Evolutionary conservation across 2,888 invertebrate genomes (phyloP).

Genomic region (Drosophila quasianomalipes): DNA sequence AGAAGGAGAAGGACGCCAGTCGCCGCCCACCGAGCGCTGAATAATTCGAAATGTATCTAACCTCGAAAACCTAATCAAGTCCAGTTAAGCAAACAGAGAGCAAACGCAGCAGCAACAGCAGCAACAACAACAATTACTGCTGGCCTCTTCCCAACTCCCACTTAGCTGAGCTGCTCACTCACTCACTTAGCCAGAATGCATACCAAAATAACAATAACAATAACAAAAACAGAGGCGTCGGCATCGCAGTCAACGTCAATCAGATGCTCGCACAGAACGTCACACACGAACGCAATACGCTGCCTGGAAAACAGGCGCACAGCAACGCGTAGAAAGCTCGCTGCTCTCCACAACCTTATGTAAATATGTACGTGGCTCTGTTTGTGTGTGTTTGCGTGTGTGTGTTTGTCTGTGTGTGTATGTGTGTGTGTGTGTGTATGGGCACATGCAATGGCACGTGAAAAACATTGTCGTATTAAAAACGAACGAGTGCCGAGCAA

Average conservation of each 20-base stretch:
- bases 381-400: neutral
- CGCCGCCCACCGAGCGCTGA: conserved; percentile 59
- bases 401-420: conserved; percentile 2
- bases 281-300: conserved; percentile 84
- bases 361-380: neutral
- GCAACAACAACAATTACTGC: conserved; percentile 35
- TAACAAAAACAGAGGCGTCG: conserved; percentile 19
- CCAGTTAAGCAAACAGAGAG: conserved; percentile 75
- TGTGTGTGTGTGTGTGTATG: conserved; percentile 36
- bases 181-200: conserved; percentile 22
- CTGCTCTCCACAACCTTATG: conserved; percentile 16
- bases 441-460: conserved; percentile 77
- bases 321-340: conserved; percentile 40
- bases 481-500: conserved; percentile 43
- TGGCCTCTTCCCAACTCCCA: neutral
- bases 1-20: neutral
- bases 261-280: conserved; percentile 78
- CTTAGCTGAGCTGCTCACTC: neutral
- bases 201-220: conserved; percentile 15
- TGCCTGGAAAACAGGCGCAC: conserved; percentile 81
- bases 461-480: conserved; percentile 65
- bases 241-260: conserved; percentile 63
- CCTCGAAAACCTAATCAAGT: conserved; percentile 83
- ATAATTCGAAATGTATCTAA: conserved; percentile 83
- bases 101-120: conserved; percentile 21